phyloP scores from a whole-genome alignment of 2,113 vertebrate species.

The Sphaerodactylus townsendi region DNA sequence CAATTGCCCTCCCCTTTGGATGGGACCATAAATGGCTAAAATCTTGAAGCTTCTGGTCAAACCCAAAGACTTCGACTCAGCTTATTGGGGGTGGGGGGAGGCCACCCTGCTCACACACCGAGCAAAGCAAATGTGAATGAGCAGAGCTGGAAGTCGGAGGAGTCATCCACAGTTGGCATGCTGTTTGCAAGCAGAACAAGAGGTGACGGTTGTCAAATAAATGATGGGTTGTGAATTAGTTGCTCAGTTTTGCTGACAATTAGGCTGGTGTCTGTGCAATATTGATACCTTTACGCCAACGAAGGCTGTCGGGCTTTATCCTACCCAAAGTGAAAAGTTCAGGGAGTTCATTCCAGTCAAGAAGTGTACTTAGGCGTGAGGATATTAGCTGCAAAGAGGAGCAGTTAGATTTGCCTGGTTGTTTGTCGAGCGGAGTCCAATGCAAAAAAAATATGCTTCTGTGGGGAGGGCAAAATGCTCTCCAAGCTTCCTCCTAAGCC shows the following conservation, averaged over 20 bases:
- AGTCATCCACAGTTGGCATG: slow-evolving; percentile 44
- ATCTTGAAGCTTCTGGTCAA: no score
- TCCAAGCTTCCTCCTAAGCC: no score
- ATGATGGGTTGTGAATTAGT: slow-evolving; percentile 30
- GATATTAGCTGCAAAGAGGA: background rate
- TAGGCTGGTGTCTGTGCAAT: slow-evolving; percentile 22
- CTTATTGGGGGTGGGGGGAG: no score
- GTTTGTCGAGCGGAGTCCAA: background rate
- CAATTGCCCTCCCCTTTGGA: no score
- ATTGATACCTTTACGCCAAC: background rate
- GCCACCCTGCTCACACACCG: no score
- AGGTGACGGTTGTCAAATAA: slow-evolving; percentile 53
- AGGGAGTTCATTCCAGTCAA: background rate
- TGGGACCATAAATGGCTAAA: no score
- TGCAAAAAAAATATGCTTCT: no score
- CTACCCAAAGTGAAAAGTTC: background rate
- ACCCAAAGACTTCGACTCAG: no score
- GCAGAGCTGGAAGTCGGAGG: slow-evolving; percentile 22
- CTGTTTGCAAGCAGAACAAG: slow-evolving; percentile 28
- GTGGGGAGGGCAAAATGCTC: no score
- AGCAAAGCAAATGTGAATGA: background rate
- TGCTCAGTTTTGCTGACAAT: slow-evolving; percentile 35
- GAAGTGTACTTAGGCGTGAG: background rate
- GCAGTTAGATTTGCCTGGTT: background rate
- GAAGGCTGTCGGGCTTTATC: background rate